Base-by-base conservation (phyloP, 1,140 invertebrate genomes). In the Tetranychus urticae region DNA sequence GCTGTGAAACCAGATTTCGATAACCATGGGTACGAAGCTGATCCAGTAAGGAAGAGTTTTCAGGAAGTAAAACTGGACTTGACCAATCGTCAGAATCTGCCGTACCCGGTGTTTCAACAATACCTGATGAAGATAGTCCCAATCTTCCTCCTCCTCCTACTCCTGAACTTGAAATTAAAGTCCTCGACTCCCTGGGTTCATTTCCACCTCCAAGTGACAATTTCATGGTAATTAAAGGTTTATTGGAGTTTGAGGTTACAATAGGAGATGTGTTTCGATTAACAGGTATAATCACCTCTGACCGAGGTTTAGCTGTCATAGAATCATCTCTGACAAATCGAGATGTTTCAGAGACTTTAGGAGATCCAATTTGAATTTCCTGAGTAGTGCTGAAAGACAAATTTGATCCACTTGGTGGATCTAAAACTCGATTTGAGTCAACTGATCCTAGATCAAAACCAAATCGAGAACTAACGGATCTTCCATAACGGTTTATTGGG, bases 11-110 rank as follows among this genome's bases (percentile, higher is more conserved):
- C 3, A 68, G 52, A 46, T 60, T 61, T 55, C 64, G 61, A 58
- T 68, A 68, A 31, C 67, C 67, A 47, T 63, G 63, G 50, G 65
- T 66, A 60, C 64, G 63, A 10, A 68, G 46, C 33, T 66, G 65
- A 58, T 68, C 67, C 7, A 68, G 46, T 33, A 68, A 58, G 31
- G 65, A 65, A 34, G 60, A 61, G 35, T 50, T 64, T 60, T 67
- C 64, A 55, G 48, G 52, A 31, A 59, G 34, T 42, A 50, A 37
- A 14, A 45, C 31, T 4, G 57, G 39, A 33, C 57, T 36, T 5
- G 48, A 31, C 48, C 48, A 52, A 42, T 42, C 39, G 10, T 10
- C 39, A 33, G n/a, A 31, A 33, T 33, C 14, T n/a, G n/a, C 33
- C n/a, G 48, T 52, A 2, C 33, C 48, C 23, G 48, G n/a, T 6